These are phyloP conservation scores for Drosophila pseudoobscura DNA, from an alignment of 1,140 invertebrate genomes.

Conservation along the genomic window DNA sequence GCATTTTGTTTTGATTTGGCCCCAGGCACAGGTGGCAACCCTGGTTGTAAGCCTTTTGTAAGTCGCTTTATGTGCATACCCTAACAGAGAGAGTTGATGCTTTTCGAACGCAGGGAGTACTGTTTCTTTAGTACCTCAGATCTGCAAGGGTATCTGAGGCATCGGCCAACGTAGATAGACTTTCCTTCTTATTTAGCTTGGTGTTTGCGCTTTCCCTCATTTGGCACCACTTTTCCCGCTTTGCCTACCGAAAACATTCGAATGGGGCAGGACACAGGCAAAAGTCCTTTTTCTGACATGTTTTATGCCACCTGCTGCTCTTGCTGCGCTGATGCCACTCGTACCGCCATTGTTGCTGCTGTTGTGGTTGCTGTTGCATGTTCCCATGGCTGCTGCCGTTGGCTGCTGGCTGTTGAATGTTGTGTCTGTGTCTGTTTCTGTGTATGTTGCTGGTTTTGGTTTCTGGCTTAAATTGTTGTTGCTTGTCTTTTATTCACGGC, in stretches of 20 bases:
- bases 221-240: not conserved
- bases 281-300: constrained; percentile 35
- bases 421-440: constrained; percentile 20
- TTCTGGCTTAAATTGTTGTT: constrained; percentile 42
- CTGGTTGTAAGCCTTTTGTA: constrained; percentile 40
- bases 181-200: constrained; percentile 22
- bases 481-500: constrained; percentile 39
- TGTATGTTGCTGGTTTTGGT: constrained; percentile 24
- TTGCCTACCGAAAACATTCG: not conserved
- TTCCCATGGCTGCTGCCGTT: constrained; percentile 16
- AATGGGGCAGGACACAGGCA: constrained; percentile 36
- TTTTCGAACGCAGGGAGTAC: too few species aligned
- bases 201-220: not conserved
- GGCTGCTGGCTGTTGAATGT: constrained; percentile 10
- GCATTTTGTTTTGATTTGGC: constrained; percentile 38
- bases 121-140: too few species aligned
- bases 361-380: constrained; percentile 11
- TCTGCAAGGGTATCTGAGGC: too few species aligned
- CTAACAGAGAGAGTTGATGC: too few species aligned
- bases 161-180: too few species aligned
- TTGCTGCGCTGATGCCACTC: too few species aligned
- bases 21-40: constrained; percentile 12
- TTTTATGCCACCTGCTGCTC: constrained; percentile 48
- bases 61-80: constrained; percentile 16
- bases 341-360: not conserved